Base-by-base conservation (phyloP, 2,888 invertebrate genomes). In the Rhodophaea formosa region DNA sequence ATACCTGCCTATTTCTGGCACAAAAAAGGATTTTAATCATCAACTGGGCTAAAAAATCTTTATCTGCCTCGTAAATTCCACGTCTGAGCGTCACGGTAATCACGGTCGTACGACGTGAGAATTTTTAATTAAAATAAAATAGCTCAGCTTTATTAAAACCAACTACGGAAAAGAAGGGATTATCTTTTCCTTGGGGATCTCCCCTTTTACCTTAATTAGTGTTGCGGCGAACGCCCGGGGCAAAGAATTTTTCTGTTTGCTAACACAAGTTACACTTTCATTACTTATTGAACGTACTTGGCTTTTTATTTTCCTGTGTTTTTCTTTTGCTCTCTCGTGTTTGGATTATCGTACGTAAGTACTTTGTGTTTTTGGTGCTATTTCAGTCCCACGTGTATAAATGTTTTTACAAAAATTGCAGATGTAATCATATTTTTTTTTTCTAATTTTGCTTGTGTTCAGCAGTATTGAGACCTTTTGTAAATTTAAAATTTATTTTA, bases 61-160 rank as follows among this genome's bases (percentile, higher is more conserved):
- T 32, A 49, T 49, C 49, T 51, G 5, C 35, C n/a, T 32, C 43
- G 30, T 56, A 56, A 56, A 56, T 56, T 56, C 15, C 15, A 14
- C 42, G 56, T n/a, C 45, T 54, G 35, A 7, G 35, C 55, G n/a
- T 23, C 49, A 14, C 35, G 7, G 43, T 49, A 49, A 49, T 62
- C 63, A 61, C 62, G 56, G 42, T 32, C 46, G 56, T 52, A 53
- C 53, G 65, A 75, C 70, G 77, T 75, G 73, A 71, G 77, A 80
- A 79, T 79, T 78, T 80, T 81, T 82, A 82, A 82, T 82, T 81
- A 81, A 80, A 82, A 80, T 77, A 79, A 79, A 80, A 77, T 76
- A 75, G 74, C 67, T 60, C 58, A 68, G 65, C 71, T 74, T 81
- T 80, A 81, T 79, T 80, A 80, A 77, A 80, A 76, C 72, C 72